Conservation (phyloP, 2,888 invertebrate genomes). For the Tetranychus truncatus region DNA sequence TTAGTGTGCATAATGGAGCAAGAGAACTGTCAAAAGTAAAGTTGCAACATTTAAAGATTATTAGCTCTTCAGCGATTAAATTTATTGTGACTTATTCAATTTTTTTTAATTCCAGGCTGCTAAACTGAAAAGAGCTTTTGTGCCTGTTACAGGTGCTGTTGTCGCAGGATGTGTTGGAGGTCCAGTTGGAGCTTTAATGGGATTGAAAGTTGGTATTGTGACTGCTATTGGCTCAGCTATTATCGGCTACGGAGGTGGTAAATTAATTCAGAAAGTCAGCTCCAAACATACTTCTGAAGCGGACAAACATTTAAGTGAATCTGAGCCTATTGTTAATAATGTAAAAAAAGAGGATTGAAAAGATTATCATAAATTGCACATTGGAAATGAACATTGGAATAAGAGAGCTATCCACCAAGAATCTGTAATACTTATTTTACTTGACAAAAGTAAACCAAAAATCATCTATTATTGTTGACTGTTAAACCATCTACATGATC, state of each 20-base stretch:
- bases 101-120: not conserved
- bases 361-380: not conserved
- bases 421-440: too few relatives aligned
- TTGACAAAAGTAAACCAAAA: too few relatives aligned
- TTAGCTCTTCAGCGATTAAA: not conserved
- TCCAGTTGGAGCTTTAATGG: not conserved
- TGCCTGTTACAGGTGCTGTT: not conserved
- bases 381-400: too few relatives aligned
- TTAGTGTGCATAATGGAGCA: not conserved
- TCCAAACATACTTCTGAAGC: not conserved
- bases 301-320: not conserved
- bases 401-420: too few relatives aligned
- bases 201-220: not conserved
- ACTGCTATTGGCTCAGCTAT: not conserved
- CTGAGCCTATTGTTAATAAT: not conserved
- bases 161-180: not conserved
- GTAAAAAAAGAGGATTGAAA: not conserved
- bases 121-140: not conserved
- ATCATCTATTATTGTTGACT: too few relatives aligned
- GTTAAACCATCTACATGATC: too few relatives aligned
- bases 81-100: not conserved
- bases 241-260: not conserved
- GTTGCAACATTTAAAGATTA: not conserved
- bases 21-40: not conserved
- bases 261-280: not conserved